Percentiles rank a stretch among this genome's conserved stretches.
These are phyloP conservation scores for Spongilla lacustris DNA, from an alignment of 37 sponge, comb jelly and placozoan genomes.

Conservation along the genomic window DNA sequence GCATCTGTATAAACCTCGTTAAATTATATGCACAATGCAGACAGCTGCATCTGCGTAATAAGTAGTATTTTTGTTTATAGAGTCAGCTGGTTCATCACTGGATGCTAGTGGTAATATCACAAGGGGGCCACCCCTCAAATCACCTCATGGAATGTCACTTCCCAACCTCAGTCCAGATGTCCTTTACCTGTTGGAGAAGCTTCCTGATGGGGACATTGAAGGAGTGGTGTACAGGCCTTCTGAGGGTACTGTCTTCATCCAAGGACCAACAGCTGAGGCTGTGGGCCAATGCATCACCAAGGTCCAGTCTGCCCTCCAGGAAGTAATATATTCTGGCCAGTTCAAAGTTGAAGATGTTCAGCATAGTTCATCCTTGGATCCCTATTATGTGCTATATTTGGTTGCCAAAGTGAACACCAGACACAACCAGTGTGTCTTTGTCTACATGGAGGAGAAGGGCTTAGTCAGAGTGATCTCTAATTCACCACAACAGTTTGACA, in stretches of 20 bases:
- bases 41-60: too few relatives aligned
- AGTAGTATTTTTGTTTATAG: not conserved
- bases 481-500: conserved; percentile 52
- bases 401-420: not conserved
- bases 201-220: conserved; percentile 21
- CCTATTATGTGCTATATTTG: not conserved
- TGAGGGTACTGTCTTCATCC: not conserved
- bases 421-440: conserved; percentile 29
- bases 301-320: conserved; percentile 17
- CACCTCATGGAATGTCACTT: not conserved
- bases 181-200: conserved; percentile 16
- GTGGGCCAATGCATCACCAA: conserved; percentile 10
- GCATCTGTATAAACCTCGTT: too few relatives aligned
- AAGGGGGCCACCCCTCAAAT: not conserved
- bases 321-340: not conserved
- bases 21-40: too few relatives aligned
- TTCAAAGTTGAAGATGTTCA: not conserved
- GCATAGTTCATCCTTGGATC: not conserved
- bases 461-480: conserved; percentile 26
- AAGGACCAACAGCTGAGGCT: not conserved
- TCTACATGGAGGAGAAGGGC: not conserved
- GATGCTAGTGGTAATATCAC: not conserved
- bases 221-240: conserved; percentile 10
- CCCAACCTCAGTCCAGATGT: conserved; percentile 21
- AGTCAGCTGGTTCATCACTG: not conserved